Conservation (phyloP, 2,113 vertebrate species). For the Pogonocichla stellata region DNA sequence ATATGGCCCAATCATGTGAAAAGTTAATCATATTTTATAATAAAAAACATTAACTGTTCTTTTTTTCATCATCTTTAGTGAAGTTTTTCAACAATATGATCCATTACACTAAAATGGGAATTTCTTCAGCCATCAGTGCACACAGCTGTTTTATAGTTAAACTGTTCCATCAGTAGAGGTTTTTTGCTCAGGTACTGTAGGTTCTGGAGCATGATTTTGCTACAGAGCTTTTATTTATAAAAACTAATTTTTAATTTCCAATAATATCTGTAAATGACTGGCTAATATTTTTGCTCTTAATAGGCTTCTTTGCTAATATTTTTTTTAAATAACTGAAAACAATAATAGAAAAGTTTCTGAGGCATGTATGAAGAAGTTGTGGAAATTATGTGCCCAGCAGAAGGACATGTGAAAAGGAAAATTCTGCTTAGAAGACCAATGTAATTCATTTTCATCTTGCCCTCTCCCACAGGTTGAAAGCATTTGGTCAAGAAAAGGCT, state of each 20-base stretch:
- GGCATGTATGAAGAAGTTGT: background rate
- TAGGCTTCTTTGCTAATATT: background rate
- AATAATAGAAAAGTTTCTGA: background rate
- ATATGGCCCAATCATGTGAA: constrained; percentile 43
- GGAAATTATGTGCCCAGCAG: background rate
- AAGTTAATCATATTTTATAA: constrained; percentile 62
- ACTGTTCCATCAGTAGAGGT: background rate
- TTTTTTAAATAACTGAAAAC: background rate
- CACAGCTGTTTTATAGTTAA: constrained; percentile 16
- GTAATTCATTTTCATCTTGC: background rate
- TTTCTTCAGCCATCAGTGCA: constrained; percentile 42
- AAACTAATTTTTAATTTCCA: background rate
- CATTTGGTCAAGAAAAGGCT: background rate
- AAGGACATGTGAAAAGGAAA: background rate
- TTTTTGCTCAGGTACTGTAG: background rate
- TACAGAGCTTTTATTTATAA: background rate
- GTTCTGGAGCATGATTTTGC: background rate
- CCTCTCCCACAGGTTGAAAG: background rate
- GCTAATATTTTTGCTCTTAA: background rate
- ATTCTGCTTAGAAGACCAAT: background rate
- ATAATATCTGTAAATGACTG: background rate
- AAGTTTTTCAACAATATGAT: constrained; percentile 45
- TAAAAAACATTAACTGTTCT: constrained; percentile 34
- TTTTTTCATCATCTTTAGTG: constrained; percentile 13
- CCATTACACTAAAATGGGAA: constrained; percentile 46